Evolutionary conservation across 30 jellyfish, hydroid and myxozoan species (phyloP), one percentile per base, ranked within the genome.

Genomic region (Turritopsis rubra): DNA sequence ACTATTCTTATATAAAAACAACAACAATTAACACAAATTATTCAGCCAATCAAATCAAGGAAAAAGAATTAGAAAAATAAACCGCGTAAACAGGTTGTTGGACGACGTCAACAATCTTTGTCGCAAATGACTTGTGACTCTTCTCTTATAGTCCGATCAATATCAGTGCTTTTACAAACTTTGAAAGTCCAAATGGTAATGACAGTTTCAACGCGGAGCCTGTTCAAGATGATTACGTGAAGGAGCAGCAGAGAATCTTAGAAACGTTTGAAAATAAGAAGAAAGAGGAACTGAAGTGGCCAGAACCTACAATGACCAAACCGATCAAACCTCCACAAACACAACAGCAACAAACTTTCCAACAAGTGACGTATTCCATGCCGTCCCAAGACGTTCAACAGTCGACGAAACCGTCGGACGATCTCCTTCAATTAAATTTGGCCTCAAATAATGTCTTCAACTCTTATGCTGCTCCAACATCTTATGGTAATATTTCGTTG

Each of bases 171-270:
- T 68, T 27, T 13, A 68, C 77, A 1, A 22, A 16, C 77, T 68
- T 68, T 16, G 77, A 68, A 27, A 27, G 77, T 16, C 28, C 7
- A 68, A 27, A 9, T 68, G 77, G 77, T 13, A 41, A 41, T 41
- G 60, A 41, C 60, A 41, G 60, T 13, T 41, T 41, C 13, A 13
- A 41, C 77, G 8, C 77, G 16, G 31, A 16, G 21, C 28, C 77
- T 68, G 31, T 27, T 23, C 77, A 75, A 29, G 89, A 76, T 20
- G 91, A 88, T 66, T 89, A 73, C 19, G 53, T 93, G 29, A 94
- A 85, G 81, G 95, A 85, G 54, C 95, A 93, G 72, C 72, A 92
- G 83, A 90, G 85, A 66, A 95, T 95, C 28, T 54, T 88, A 52
- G 90, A 71, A 54, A 52, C 19, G 73, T 88, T 83, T 72, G 96